A percentile compares a stretch with the other conserved stretches of the same genome.
Conservation (phyloP, 2,797 vertebrate species). For the Anguilla pacifica region DNA sequence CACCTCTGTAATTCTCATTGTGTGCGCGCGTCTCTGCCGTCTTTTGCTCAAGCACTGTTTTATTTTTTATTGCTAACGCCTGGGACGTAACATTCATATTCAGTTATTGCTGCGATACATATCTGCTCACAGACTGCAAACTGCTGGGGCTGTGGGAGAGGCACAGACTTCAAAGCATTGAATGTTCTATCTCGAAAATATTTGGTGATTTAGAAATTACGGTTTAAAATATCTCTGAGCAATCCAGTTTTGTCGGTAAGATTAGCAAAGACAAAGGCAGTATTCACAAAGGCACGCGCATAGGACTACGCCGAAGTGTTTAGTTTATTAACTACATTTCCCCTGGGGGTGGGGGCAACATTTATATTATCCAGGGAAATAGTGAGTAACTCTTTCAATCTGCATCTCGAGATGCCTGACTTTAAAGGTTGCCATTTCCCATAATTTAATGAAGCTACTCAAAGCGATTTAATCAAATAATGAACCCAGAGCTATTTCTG, state of each 20-base stretch:
- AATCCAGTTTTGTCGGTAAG: neutral
- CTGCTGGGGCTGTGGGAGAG: neutral
- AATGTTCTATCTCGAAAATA: neutral
- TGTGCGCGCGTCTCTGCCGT: neutral
- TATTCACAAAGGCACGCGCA: neutral
- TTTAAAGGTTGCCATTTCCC: neutral
- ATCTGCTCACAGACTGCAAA: neutral
- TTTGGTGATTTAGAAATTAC: neutral
- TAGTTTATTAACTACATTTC: neutral
- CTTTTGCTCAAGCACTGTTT: neutral
- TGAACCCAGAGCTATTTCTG: neutral
- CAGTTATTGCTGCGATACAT: neutral
- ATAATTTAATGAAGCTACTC: neutral
- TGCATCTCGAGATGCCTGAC: neutral
- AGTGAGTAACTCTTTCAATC: neutral
- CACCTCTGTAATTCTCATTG: neutral
- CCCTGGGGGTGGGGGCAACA: neutral
- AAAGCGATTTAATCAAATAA: neutral
- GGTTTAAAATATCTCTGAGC: neutral
- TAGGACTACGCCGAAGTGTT: neutral
- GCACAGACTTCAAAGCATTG: neutral
- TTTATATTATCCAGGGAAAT: neutral
- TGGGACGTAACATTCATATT: constrained; percentile 9
- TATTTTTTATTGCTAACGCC: neutral
- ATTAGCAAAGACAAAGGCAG: neutral